A percentile compares a stretch with the other conserved stretches of the same genome.
Conservation (phyloP, 2,888 invertebrate genomes). For the Linyphia triangularis region DNA sequence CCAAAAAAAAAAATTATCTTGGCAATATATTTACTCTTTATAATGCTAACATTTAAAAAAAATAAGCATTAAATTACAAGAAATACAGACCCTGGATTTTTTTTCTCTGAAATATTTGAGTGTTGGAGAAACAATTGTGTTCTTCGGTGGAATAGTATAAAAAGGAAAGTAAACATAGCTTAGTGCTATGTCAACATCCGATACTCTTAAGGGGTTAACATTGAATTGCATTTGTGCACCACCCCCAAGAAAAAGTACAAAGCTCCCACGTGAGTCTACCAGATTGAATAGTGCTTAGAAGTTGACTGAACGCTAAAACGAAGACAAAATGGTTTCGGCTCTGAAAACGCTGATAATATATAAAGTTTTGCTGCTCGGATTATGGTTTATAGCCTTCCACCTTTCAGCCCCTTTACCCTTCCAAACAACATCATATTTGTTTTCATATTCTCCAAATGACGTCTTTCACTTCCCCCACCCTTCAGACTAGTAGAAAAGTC, state of each 20-base stretch:
- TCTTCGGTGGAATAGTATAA: too few species aligned
- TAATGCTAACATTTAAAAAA: too few species aligned
- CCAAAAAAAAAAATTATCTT: too few species aligned
- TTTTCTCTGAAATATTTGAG: too few species aligned
- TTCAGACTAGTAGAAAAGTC: slow-evolving; percentile 46
- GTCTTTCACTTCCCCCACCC: slow-evolving; percentile 18
- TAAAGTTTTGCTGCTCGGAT: slow-evolving; percentile 67
- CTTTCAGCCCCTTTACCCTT: neutral
- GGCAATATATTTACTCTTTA: too few species aligned
- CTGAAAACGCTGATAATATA: slow-evolving; percentile 70
- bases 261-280: neutral
- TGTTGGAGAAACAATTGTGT: too few species aligned
- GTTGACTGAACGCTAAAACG: slow-evolving; percentile 52
- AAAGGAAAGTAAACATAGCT: too few species aligned
- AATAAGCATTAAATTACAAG: too few species aligned
- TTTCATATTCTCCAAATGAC: slow-evolving; percentile 64
- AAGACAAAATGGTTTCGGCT: slow-evolving; percentile 62
- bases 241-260: neutral
- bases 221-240: too few species aligned
- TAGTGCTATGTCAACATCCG: too few species aligned
- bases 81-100: too few species aligned
- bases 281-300: slow-evolving; percentile 47
- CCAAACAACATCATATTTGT: slow-evolving; percentile 52
- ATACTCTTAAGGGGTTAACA: too few species aligned
- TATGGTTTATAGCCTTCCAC: slow-evolving; percentile 43